Conservation (phyloP, 2,888 invertebrate species). For the Andricus curvator region DNA sequence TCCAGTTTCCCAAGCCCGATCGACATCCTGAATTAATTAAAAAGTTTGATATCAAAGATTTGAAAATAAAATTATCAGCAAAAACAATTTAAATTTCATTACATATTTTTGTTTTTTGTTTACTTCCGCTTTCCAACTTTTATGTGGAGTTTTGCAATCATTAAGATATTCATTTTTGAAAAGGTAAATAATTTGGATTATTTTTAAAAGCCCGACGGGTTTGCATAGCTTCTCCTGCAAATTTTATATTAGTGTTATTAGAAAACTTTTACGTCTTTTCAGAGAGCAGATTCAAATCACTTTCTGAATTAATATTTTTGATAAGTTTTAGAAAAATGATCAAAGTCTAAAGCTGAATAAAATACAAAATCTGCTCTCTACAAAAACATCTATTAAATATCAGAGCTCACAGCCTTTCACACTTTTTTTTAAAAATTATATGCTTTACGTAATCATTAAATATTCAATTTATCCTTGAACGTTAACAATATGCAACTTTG, state of each 20-base stretch:
- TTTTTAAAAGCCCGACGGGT: background rate
- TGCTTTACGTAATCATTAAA: too few relatives aligned
- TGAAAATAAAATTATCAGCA: background rate
- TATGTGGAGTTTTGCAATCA: background rate
- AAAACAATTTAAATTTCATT: background rate
- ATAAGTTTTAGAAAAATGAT: too few relatives aligned
- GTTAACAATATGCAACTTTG: background rate
- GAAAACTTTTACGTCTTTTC: background rate
- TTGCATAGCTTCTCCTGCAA: background rate
- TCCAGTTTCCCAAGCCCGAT: too few relatives aligned
- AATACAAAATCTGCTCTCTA: background rate
- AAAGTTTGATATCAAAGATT: background rate
- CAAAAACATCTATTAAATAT: slow-evolving; percentile 4
- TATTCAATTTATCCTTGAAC: background rate
- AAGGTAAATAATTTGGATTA: background rate
- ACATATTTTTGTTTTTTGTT: background rate
- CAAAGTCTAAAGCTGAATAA: background rate
- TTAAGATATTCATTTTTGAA: background rate
- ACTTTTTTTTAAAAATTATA: background rate
- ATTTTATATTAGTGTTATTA: slow-evolving; percentile 4
- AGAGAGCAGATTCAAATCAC: background rate
- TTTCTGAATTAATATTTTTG: background rate
- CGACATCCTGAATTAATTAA: background rate
- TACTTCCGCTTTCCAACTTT: background rate
- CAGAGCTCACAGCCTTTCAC: background rate